Percentiles rank a stretch among this genome's conserved stretches.
These are phyloP conservation scores for Argya squamiceps DNA, from an alignment of 2,797 vertebrate species.

Conservation along the genomic window DNA sequence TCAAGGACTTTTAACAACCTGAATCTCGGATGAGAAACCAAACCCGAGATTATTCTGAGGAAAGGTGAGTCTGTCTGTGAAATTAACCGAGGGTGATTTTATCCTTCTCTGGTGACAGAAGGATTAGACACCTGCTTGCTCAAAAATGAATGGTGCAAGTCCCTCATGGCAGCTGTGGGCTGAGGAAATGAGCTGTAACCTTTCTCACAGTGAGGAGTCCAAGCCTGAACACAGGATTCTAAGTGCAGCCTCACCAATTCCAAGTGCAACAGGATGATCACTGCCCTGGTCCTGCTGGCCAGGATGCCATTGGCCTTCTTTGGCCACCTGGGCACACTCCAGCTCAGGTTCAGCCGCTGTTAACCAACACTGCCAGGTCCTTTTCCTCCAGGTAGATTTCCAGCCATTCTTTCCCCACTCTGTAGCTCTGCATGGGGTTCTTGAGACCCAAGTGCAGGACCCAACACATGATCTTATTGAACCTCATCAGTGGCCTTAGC, in stretches of 20 bases:
- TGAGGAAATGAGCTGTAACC: not conserved
- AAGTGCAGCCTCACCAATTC: not conserved
- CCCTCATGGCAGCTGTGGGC: not conserved
- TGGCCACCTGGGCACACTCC: not conserved
- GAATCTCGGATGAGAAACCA: too few relatives aligned
- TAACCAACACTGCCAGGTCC: not conserved
- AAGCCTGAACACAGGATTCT: fast-evolving
- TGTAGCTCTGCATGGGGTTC: not conserved
- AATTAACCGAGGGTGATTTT: not conserved
- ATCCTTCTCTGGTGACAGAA: not conserved
- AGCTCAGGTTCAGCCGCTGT: fast-evolving
- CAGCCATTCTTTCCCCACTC: too few relatives aligned
- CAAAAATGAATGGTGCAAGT: not conserved
- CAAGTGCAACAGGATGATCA: not conserved
- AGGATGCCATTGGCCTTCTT: not conserved
- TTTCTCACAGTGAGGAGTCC: not conserved
- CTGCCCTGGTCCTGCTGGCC: not conserved
- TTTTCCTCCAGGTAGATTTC: not conserved
- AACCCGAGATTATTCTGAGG: too few relatives aligned
- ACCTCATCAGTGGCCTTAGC: not conserved
- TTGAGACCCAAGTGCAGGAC: not conserved
- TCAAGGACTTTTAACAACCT: too few relatives aligned
- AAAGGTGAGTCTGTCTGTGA: not conserved
- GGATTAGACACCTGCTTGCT: not conserved
- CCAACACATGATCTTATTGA: not conserved